These are phyloP conservation scores for Epinotia demarniana DNA, from an alignment of 2,888 invertebrate genomes.

Conservation along the genomic window DNA sequence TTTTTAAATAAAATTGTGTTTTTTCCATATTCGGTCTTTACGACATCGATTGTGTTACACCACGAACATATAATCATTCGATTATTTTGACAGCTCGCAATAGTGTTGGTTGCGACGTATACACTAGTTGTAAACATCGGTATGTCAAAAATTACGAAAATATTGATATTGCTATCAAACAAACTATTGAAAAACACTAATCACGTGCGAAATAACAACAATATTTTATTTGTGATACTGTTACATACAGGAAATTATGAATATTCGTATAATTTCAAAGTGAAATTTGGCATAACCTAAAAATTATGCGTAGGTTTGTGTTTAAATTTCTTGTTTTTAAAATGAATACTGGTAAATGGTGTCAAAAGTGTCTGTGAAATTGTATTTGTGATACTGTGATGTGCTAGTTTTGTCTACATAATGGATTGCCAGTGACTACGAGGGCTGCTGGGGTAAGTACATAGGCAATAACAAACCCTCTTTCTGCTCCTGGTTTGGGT, in stretches of 20 bases:
- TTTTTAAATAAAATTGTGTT: background rate
- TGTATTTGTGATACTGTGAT: constrained; percentile 9
- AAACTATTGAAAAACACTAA: background rate
- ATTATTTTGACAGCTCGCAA: constrained; percentile 39
- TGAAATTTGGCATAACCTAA: constrained; percentile 40
- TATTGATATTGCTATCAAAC: constrained; percentile 13
- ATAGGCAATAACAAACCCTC: constrained; percentile 42
- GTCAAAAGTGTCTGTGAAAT: constrained; percentile 25
- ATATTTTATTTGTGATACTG: background rate
- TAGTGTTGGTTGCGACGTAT: constrained; percentile 31
- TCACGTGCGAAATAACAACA: background rate
- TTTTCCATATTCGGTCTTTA: background rate
- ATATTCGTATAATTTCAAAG: constrained; percentile 10
- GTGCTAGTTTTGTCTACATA: constrained; percentile 1
- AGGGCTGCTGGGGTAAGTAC: constrained; percentile 38
- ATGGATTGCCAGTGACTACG: constrained; percentile 33
- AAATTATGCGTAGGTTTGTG: constrained; percentile 22
- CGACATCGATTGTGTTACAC: background rate
- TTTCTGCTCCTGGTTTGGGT: constrained; percentile 17
- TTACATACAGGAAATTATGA: background rate
- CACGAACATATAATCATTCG: constrained; percentile 18
- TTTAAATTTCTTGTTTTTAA: constrained; percentile 32
- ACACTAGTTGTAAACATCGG: constrained; percentile 57
- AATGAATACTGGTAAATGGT: constrained; percentile 13
- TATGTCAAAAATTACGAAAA: constrained; percentile 54